These are phyloP conservation scores for Aporrectodea caliginosa DNA, from an alignment of 1,140 invertebrate genomes.

Conservation along the genomic window DNA sequence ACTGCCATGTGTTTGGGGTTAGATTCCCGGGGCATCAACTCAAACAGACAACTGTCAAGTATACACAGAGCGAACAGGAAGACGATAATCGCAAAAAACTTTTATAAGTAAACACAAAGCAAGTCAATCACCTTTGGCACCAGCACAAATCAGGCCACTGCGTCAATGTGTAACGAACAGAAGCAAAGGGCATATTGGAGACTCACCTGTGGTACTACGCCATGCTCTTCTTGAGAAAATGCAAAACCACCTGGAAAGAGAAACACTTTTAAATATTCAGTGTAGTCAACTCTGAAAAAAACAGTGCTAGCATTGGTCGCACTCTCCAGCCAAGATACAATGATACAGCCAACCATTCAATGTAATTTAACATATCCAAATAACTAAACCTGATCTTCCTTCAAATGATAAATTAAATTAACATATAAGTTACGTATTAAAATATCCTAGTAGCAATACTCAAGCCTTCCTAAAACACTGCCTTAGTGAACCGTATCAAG, in stretches of 20 bases:
- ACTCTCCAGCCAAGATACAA: background rate
- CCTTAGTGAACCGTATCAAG: too few species aligned
- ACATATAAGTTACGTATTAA: too few species aligned
- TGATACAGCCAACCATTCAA: background rate
- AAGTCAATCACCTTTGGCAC: background rate
- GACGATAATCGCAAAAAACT: background rate
- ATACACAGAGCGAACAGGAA: too few species aligned
- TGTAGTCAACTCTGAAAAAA: constrained; percentile 8
- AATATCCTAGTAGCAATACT: too few species aligned
- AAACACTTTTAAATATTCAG: constrained; percentile 22
- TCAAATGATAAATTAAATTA: too few species aligned
- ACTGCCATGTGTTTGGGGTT: background rate
- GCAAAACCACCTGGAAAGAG: constrained; percentile 84
- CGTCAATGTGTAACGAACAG: too few species aligned
- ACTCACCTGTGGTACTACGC: constrained; percentile 75
- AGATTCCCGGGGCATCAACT: too few species aligned
- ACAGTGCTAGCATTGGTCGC: too few species aligned
- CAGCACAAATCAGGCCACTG: background rate
- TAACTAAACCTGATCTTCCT: background rate
- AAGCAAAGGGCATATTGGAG: background rate
- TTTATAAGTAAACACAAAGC: background rate
- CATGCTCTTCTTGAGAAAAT: constrained; percentile 98
- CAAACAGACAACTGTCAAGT: background rate
- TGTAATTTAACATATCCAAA: background rate
- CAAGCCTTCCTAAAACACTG: too few species aligned